phyloP scores from a whole-genome alignment of 2,797 vertebrate genomes.

The Microcaecilia unicolor region DNA sequence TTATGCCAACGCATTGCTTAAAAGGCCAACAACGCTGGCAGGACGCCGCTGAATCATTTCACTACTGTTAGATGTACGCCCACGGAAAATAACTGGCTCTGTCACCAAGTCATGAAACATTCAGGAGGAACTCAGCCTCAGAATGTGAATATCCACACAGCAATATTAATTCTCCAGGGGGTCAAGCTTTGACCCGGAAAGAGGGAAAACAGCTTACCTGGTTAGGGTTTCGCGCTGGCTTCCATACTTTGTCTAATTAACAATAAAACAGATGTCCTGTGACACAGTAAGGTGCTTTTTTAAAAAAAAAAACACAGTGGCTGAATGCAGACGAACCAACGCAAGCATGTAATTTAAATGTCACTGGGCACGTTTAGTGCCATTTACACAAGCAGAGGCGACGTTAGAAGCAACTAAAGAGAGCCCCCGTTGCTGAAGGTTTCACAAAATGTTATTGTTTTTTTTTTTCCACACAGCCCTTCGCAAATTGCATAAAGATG shows the following conservation, averaged over 20 bases:
- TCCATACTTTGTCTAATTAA: constrained; percentile 53
- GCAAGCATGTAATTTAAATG: constrained; percentile 55
- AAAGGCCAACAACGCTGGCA: constrained; percentile 27
- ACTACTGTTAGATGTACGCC: too few species aligned
- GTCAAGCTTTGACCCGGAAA: constrained; percentile 34
- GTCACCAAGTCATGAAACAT: constrained; percentile 46
- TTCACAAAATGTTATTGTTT: too few species aligned
- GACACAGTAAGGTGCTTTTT: constrained; percentile 46
- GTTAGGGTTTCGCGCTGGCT: constrained; percentile 38
- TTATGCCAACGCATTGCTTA: constrained; percentile 14
- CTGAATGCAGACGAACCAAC: constrained; percentile 52
- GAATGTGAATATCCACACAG: constrained; percentile 41
- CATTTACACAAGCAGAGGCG: constrained; percentile 46
- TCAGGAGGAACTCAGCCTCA: constrained; percentile 39
- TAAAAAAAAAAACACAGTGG: constrained; percentile 45
- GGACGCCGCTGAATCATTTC: constrained; percentile 37
- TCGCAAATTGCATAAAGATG: too few species aligned
- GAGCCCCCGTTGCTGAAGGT: too few species aligned
- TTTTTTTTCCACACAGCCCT: too few species aligned
- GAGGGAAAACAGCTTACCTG: constrained; percentile 39
- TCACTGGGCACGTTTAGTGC: constrained; percentile 45
- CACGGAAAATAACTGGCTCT: constrained; percentile 42
- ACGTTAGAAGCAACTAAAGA: constrained; percentile 42
- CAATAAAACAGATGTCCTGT: constrained; percentile 55
- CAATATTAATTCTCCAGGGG: constrained; percentile 43